Percentiles rank a stretch among this genome's conserved stretches.
Evolutionary conservation across 64 coral and sea anemone species (phyloP).

Genomic region (Porites lutea): DNA sequence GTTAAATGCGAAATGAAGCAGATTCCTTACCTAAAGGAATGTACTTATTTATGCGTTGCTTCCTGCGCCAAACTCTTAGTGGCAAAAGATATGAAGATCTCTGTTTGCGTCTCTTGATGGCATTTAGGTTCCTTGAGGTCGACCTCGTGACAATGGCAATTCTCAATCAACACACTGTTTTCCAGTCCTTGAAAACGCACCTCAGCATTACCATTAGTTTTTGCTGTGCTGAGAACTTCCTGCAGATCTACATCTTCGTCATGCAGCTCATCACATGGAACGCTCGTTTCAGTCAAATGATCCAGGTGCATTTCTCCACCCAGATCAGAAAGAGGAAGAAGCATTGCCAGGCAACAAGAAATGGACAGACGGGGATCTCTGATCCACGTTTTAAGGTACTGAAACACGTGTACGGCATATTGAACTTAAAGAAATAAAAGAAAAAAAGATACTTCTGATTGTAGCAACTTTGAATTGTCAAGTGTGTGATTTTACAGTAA

Average conservation of each 20-base stretch:
- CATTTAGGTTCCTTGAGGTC: not conserved
- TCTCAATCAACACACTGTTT: not conserved
- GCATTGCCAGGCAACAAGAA: not conserved
- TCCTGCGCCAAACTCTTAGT: not conserved
- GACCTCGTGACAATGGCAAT: not conserved
- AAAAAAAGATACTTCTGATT: not conserved
- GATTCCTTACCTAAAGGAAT: no score
- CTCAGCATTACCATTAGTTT: not conserved
- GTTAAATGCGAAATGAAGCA: no score
- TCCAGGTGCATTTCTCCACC: not conserved
- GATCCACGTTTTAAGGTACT: not conserved
- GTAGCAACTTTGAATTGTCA: no score
- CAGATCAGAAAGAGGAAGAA: not conserved
- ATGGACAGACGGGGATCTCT: not conserved
- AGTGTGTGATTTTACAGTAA: no score
- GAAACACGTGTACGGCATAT: not conserved
- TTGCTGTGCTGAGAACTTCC: not conserved
- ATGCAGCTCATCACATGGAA: not conserved
- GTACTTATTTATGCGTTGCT: not conserved
- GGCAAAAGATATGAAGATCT: not conserved
- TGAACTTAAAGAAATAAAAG: not conserved
- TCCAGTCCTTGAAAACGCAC: not conserved
- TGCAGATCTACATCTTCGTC: not conserved
- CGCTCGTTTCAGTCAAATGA: not conserved
- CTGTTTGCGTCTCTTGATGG: not conserved